Percentiles rank a stretch among this genome's conserved stretches.
phyloP scores from a whole-genome alignment of 2,113 vertebrate species.

The Stigmatopora argus region DNA sequence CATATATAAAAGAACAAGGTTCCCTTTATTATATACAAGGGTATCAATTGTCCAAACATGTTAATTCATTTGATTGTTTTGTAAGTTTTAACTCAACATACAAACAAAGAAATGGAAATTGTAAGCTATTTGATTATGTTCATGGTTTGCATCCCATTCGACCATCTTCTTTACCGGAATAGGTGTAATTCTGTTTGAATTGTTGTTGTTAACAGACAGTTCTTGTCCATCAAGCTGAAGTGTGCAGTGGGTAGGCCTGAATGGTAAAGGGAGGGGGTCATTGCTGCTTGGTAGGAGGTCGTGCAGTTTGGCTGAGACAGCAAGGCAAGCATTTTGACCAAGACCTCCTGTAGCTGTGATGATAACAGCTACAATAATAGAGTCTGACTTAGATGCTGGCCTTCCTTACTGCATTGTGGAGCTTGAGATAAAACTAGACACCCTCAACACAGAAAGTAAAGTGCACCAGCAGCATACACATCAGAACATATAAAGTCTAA shows the following conservation, averaged over 20 bases:
- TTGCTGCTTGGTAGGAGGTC: conserved; percentile 29
- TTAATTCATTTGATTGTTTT: conserved; percentile 40
- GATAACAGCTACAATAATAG: conserved; percentile 55
- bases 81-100: conserved; percentile 19
- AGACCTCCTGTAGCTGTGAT: conserved; percentile 50
- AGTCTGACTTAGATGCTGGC: conserved; percentile 31
- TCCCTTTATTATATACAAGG: conserved; percentile 35
- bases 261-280: conserved; percentile 19
- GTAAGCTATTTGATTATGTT: conserved; percentile 8
- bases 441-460: conserved; percentile 28
- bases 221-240: conserved; percentile 37
- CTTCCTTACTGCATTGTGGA: conserved; percentile 40
- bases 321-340: conserved; percentile 27
- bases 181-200: conserved; percentile 28
- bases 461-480: conserved; percentile 19
- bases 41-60: conserved; percentile 57
- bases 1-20: conserved; percentile 35
- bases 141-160: conserved; percentile 17
- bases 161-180: conserved; percentile 16
- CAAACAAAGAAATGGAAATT: conserved; percentile 1
- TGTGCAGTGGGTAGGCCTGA: conserved; percentile 30
- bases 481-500: conserved; percentile 16
- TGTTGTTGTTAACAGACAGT: conserved; percentile 26
- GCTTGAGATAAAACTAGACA: conserved; percentile 46
- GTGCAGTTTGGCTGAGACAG: conserved; percentile 30